Base-by-base conservation (phyloP, 2,888 invertebrate species). In the Lepidocyrtinus sp. region DNA sequence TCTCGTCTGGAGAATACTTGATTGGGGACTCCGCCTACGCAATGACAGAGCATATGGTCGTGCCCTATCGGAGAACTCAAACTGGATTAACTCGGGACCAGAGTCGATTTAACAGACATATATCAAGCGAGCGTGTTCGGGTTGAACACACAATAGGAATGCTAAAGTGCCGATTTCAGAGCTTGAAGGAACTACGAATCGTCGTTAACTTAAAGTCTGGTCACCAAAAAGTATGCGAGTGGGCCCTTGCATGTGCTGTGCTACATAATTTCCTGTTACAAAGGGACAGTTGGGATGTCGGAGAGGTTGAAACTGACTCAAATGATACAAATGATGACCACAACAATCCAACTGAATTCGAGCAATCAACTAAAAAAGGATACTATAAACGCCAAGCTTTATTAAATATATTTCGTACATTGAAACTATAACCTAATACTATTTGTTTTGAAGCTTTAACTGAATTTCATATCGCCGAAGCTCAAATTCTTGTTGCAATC, bases 81-180 rank as follows among this genome's bases (percentile, higher is more conserved):
- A 15, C 65, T 1, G 63, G 45, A 1, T 61, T 71, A 1, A 1
- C 67, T 2, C 26, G 17, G 2, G 9, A 45, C 5, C 71, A 78
- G 25, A 25, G 25, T 5, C 17, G 25, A 15, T 78, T 73, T 19
- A 73, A 78, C 15, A 12, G 15, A 15, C 73, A 73, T 27, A 2
- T 73, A 2, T 73, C 78, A 15, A n/a, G 19, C 1, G 24, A 78
- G 7, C 27, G 78, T 0, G 65, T 77, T 15, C 17, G 1, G 1
- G 77, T 77, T 22, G 77, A 78, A 61, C 75, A 81, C 59, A 71
- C 71, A 2, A 81, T 81, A 17, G 81, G 81, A 2, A 19, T 76
- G 1, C 26, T 81, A n/a, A 81, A 81, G 25, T 71, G 76, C 0
- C 63, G 81, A 19, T 81, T 76, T 45, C 71, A 72, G 27, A 71